Evolutionary conservation across 2,797 vertebrate genomes (phyloP).

Genomic region (Tadarida brasiliensis): DNA sequence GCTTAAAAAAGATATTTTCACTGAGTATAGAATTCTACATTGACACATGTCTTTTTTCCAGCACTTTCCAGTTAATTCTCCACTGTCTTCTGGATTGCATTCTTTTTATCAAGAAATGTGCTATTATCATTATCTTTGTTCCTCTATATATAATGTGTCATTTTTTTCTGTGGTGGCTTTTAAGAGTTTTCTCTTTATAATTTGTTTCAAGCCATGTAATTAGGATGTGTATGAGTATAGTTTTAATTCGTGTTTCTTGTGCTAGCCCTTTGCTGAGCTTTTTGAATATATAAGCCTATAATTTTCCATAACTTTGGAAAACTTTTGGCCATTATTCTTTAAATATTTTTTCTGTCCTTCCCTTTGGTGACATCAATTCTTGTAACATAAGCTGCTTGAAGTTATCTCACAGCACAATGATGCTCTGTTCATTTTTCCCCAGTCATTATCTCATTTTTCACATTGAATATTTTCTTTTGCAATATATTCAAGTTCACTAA

Average conservation of each 20-base stretch:
- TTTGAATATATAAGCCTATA: not conserved
- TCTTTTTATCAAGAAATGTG: conserved; percentile 19
- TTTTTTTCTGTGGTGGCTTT: not conserved
- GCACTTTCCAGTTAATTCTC: not conserved
- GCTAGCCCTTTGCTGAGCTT: not conserved
- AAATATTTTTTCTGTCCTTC: not conserved
- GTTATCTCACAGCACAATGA: not conserved
- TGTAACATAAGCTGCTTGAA: not conserved
- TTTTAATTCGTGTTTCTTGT: conserved; percentile 9
- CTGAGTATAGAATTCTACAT: not conserved
- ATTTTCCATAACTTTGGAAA: conserved; percentile 13
- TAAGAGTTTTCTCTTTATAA: not conserved
- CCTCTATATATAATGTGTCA: not conserved
- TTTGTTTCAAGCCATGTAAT: not conserved
- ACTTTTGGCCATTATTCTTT: not conserved
- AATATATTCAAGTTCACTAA: not conserved
- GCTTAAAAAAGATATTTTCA: conserved; percentile 32
- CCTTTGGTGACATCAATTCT: not conserved
- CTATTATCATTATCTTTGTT: not conserved
- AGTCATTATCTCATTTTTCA: not conserved
- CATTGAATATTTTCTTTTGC: not conserved
- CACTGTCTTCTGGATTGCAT: not conserved
- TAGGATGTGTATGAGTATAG: not conserved
- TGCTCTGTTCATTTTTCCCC: not conserved
- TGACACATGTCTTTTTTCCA: not conserved